Evolutionary conservation across 2,113 vertebrate genomes (phyloP).

Genomic region (western clawed frog (Xenopus tropicalis)): UCB_Xtro_10.0 CM004450.2:107075001-107075500

Average conservation of each 20-base stretch:
- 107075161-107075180: constrained; percentile 87
- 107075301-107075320: constrained; percentile 83
- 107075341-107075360: constrained; percentile 85
- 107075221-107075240: constrained; percentile 75
- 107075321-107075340: constrained; percentile 89
- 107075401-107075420: constrained; percentile 87
- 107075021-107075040: constrained; percentile 79
- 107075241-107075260: constrained; percentile 72
- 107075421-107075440: constrained; percentile 42
- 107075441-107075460: constrained; percentile 45
- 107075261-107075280: constrained; percentile 72
- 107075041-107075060: constrained; percentile 77
- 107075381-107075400: constrained; percentile 76
- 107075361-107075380: constrained; percentile 71
- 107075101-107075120: constrained; percentile 75
- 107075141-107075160: constrained; percentile 71
- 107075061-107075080: constrained; percentile 93
- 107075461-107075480: constrained; percentile 72
- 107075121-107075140: constrained; percentile 82
- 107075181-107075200: constrained; percentile 91
- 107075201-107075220: constrained; percentile 83
- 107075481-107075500: constrained; percentile 78
- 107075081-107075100: constrained; percentile 87
- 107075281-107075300: constrained; percentile 57
- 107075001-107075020: constrained; percentile 87